Conservation (phyloP, 2,113 vertebrate species). For the Formicarius rufipectus region DNA sequence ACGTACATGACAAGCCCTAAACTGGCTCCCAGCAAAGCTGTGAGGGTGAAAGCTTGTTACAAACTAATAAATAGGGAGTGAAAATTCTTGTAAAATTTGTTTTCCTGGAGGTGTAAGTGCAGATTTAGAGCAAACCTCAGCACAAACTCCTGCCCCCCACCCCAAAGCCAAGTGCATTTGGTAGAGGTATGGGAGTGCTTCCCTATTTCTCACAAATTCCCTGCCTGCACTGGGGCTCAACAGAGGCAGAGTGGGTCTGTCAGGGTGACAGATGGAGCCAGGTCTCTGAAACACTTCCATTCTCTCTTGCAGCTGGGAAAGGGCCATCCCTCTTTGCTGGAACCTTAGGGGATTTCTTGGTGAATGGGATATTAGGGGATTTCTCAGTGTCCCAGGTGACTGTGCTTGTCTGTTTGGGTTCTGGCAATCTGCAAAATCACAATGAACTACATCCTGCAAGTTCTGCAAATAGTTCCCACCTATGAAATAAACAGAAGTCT, state of each 20-base stretch:
- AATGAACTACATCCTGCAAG: constrained; percentile 30
- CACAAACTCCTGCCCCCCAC: too few relatives aligned
- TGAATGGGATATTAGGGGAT: not conserved
- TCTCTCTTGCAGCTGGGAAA: not conserved
- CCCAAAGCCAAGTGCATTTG: not conserved
- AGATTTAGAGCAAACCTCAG: not conserved
- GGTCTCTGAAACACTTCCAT: not conserved
- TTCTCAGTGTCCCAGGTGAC: not conserved
- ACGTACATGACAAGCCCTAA: not conserved
- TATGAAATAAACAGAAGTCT: constrained; percentile 47
- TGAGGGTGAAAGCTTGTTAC: not conserved
- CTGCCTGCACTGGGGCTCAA: not conserved
- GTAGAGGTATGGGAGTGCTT: fast-evolving
- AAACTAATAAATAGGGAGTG: not conserved
- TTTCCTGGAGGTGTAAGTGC: not conserved
- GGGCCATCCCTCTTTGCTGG: not conserved
- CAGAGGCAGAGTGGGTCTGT: fast-evolving
- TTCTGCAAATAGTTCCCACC: constrained; percentile 55
- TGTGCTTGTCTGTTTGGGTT: constrained; percentile 43
- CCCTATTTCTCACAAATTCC: not conserved
- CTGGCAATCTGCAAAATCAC: not conserved
- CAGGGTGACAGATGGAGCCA: not conserved
- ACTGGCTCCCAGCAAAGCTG: not conserved
- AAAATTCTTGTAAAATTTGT: not conserved
- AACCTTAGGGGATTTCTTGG: not conserved